A percentile compares a stretch with the other conserved stretches of the same genome.
Conservation (phyloP, 2,888 invertebrate genomes). For the Hetaerina titia region DNA sequence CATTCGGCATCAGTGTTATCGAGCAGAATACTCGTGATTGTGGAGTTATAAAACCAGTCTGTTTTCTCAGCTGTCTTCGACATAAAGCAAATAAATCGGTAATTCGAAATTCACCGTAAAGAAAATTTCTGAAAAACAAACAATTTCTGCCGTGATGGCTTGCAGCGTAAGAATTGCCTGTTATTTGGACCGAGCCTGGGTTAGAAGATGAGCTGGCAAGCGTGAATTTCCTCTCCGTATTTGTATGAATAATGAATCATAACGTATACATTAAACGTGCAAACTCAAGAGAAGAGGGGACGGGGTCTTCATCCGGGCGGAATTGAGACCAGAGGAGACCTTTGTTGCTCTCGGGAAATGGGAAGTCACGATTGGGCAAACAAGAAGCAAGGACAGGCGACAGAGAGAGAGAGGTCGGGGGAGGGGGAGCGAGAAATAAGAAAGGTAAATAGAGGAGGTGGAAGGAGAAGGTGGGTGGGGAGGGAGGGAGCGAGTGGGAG, state of each 20-base stretch:
- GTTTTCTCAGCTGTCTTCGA: too few species aligned
- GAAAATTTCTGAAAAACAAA: too few species aligned
- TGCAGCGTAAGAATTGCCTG: background rate
- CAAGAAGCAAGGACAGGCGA: background rate
- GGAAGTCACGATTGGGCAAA: slow-evolving; percentile 29
- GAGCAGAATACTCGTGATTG: too few species aligned
- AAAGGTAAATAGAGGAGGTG: background rate
- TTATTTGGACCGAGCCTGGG: background rate
- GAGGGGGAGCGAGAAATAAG: background rate
- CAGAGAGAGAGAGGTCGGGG: background rate
- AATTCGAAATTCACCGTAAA: too few species aligned
- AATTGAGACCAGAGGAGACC: background rate
- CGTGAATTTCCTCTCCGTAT: background rate
- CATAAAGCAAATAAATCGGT: too few species aligned
- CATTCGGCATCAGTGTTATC: too few species aligned
- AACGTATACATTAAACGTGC: slow-evolving; percentile 27
- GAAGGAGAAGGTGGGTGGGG: background rate
- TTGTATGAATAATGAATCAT: slow-evolving; percentile 27
- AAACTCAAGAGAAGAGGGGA: background rate
- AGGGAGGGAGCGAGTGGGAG: background rate
- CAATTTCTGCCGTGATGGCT: background rate
- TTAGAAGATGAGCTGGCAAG: background rate
- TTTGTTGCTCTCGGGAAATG: slow-evolving; percentile 7
- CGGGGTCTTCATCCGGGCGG: background rate
- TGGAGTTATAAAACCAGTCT: too few species aligned